Percentiles rank a stretch among this genome's conserved stretches.
These are phyloP conservation scores for Meloidogyne exigua DNA, from an alignment of 1,140 invertebrate species.

Conservation along the genomic window DNA sequence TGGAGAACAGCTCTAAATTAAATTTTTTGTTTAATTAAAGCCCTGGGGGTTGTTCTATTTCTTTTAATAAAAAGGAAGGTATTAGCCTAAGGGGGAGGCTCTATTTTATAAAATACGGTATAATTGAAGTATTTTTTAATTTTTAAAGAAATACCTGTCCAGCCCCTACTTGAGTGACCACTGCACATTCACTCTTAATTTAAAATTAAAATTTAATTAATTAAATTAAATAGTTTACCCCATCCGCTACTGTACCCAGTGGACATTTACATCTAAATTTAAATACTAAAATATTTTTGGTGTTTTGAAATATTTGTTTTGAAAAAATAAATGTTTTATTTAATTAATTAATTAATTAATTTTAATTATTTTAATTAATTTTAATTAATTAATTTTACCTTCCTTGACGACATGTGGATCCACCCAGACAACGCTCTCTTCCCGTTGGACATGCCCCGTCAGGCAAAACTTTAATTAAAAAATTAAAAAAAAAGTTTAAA, in stretches of 20 bases:
- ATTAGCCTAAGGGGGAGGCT: no score
- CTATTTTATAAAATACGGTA: no score
- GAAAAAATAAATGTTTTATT: no score
- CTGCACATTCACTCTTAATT: slow-evolving; percentile 33
- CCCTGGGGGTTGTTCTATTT: no score
- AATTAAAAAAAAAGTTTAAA: no score
- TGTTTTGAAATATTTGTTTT: background rate
- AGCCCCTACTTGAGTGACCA: slow-evolving; percentile 38
- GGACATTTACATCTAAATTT: slow-evolving; percentile 41
- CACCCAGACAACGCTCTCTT: slow-evolving; percentile 45
- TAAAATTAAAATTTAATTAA: background rate
- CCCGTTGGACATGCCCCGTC: slow-evolving; percentile 47
- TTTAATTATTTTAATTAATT: background rate
- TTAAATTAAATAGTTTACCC: background rate
- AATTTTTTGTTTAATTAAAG: background rate
- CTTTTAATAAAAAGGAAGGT: no score
- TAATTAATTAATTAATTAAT: background rate
- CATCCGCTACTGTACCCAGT: slow-evolving; percentile 43
- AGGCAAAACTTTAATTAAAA: slow-evolving; percentile 30
- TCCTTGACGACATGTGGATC: slow-evolving; percentile 44
- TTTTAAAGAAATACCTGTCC: slow-evolving; percentile 30
- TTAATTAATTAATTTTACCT: background rate
- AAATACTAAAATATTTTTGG: no score
- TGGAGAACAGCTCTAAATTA: slow-evolving; percentile 39
- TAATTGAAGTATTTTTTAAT: no score